phyloP scores from a whole-genome alignment of 2,113 vertebrate genomes.

The Pedetes capensis region DNA sequence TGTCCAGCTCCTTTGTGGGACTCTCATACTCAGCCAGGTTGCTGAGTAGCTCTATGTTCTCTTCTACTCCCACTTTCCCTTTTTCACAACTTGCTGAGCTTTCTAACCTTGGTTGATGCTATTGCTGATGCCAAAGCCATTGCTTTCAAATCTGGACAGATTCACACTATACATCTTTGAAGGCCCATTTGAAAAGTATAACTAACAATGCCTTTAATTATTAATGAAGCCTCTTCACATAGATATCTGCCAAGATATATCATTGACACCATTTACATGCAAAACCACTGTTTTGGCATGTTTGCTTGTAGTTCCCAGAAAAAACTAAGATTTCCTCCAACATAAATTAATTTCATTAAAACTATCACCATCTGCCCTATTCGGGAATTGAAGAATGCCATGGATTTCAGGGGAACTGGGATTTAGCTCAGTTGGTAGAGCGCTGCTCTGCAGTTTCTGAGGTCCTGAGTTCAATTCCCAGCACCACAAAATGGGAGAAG shows the following conservation, averaged over 20 bases:
- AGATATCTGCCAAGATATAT: slow-evolving; percentile 96
- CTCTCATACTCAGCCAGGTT: slow-evolving; percentile 98
- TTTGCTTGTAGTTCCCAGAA: slow-evolving; percentile 96
- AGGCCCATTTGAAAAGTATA: slow-evolving; percentile 99
- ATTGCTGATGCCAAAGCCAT: slow-evolving; percentile 97
- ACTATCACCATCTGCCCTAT: slow-evolving; percentile 88
- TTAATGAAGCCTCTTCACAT: slow-evolving; percentile 97
- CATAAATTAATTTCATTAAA: slow-evolving; percentile 92
- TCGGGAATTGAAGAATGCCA: slow-evolving; percentile 94
- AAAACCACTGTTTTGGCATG: slow-evolving; percentile 98
- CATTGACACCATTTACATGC: slow-evolving; percentile 97
- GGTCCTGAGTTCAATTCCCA: too few relatives aligned
- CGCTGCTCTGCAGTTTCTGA: too few relatives aligned
- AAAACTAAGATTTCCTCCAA: slow-evolving; percentile 97
- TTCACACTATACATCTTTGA: slow-evolving; percentile 97
- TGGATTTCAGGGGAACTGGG: too few relatives aligned
- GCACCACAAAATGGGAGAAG: too few relatives aligned
- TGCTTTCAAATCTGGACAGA: slow-evolving; percentile 97
- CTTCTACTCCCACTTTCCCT: slow-evolving; percentile 93
- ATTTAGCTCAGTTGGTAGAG: too few relatives aligned
- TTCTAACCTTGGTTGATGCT: slow-evolving; percentile 98
- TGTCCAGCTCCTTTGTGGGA: slow-evolving; percentile 94
- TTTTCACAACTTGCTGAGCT: slow-evolving; percentile 96
- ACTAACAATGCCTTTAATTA: slow-evolving; percentile 99
- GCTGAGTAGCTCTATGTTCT: slow-evolving; percentile 96